phyloP scores from a whole-genome alignment of 2,113 vertebrate species.

The Periophthalmus modestus region DNA sequence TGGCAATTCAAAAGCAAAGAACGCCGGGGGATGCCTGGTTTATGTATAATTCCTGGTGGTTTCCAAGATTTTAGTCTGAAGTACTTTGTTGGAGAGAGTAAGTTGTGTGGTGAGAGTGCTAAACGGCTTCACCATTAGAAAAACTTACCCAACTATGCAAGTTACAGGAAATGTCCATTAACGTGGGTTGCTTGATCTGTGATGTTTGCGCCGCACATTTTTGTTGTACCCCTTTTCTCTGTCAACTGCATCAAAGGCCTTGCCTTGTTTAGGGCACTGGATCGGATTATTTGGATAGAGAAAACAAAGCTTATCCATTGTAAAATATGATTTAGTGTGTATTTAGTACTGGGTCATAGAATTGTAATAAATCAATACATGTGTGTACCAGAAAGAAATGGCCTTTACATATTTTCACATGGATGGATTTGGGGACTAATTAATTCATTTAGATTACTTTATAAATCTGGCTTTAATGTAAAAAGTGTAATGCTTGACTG shows the following conservation, averaged over 20 bases:
- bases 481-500: not conserved
- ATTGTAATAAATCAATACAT: not conserved
- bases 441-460: too few relatives aligned
- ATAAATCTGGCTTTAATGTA: not conserved
- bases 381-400: too few relatives aligned
- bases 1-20: not conserved
- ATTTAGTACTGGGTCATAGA: not conserved
- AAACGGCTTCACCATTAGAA: not conserved
- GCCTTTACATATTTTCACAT: too few relatives aligned
- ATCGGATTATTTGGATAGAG: not conserved
- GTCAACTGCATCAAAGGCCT: not conserved
- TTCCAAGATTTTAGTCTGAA: not conserved
- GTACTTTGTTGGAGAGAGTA: not conserved
- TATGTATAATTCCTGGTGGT: too few relatives aligned
- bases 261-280: not conserved
- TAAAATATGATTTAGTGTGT: not conserved
- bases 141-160: not conserved
- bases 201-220: not conserved
- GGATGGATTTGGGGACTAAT: too few relatives aligned
- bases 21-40: not conserved
- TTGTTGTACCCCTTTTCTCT: not conserved
- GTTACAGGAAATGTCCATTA: not conserved
- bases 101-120: not conserved
- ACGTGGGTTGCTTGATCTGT: not conserved
- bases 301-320: not conserved